Base-by-base conservation (phyloP, 2,797 vertebrate species). In the Amblyraja radiata region DNA sequence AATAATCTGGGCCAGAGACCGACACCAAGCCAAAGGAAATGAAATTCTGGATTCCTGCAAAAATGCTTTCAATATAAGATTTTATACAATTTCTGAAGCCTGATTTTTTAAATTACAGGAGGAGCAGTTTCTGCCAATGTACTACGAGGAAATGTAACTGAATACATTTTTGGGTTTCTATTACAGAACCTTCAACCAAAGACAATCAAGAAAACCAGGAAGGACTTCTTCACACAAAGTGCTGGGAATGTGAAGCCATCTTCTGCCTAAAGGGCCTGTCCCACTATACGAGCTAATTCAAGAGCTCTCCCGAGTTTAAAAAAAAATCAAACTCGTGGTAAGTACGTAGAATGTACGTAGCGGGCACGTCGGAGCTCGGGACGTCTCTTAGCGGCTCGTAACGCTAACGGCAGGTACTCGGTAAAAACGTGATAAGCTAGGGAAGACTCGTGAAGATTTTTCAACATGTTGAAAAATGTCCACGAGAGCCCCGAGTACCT, bases 1-100 rank as follows among this genome's bases (percentile, higher is more conserved):
- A 36, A 36, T 36, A 36, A 2, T 68, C 84, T 18, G 84, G n/a
- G n/a, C 61, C 84, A 88, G 61, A 65, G 63, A 36, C 32, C 61
- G 2, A 36, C n/a, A 68, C n/a, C 8, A 68, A 36, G 61, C 84
- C 84, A 88, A 88, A 88, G n/a, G 61, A 88, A 88, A 88, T 88
- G 16, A 36, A 88, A 68, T 88, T 68, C 84, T 88, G n/a, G 14
- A 88, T 88, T 68, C 61, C 63, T 68, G n/a, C n/a, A 58, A 46
- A 68, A 68, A 65, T 86, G n/a, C 13, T 88, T 88, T 68, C n/a
- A 36, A 21, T 11, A 36, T n/a, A 65, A 28, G 14, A 14, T 68
- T 65, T 61, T 84, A 65, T 21, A 36, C 7, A 65, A 21, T 88
- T 68, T 68, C 13, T 61, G 2, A 14, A 61, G 58, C 3, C 14